Evolutionary conservation across 2,113 vertebrate species (phyloP).

Genomic region (Thamnaconus septentrionalis): DNA sequence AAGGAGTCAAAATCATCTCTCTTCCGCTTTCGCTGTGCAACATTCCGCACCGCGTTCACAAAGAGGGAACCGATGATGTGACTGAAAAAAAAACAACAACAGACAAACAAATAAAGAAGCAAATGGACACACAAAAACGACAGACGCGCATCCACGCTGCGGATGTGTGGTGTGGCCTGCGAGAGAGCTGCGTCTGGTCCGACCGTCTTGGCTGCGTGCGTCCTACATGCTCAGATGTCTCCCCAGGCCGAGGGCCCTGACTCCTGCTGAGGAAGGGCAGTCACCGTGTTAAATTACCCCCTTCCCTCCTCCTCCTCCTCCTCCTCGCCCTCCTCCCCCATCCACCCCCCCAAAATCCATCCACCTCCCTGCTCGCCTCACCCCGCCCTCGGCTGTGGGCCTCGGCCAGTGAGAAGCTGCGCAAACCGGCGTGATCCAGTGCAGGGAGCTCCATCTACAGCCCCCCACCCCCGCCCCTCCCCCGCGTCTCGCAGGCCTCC

Average conservation of each 20-base stretch:
- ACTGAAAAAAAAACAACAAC: no score
- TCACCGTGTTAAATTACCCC: slow-evolving; percentile 33
- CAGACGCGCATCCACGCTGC: no score
- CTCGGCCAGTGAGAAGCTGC: slow-evolving; percentile 67
- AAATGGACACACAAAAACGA: no score
- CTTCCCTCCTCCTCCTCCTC: slow-evolving; percentile 8
- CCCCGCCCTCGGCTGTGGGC: slow-evolving; percentile 29
- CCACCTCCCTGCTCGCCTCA: slow-evolving; percentile 34
- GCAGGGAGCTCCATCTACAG: slow-evolving; percentile 35
- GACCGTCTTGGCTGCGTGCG: slow-evolving; percentile 10
- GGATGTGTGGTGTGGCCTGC: slow-evolving; percentile 3
- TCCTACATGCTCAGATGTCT: slow-evolving; percentile 24
- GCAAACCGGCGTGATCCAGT: slow-evolving; percentile 75
- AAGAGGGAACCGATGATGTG: no score
- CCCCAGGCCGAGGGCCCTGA: slow-evolving; percentile 10
- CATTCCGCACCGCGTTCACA: no score
- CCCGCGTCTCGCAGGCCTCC: no score
- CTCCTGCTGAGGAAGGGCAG: slow-evolving; percentile 42
- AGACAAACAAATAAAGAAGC: no score
- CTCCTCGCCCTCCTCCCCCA: slow-evolving; percentile 30
- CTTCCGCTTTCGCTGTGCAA: no score
- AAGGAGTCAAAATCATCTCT: no score
- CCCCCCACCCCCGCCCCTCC: slow-evolving; percentile 13
- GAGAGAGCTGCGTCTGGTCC: background rate
- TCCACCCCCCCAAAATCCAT: slow-evolving; percentile 23